Evolutionary conservation across 2,113 vertebrate species (phyloP).

Genomic region (Anhinga anhinga): DNA sequence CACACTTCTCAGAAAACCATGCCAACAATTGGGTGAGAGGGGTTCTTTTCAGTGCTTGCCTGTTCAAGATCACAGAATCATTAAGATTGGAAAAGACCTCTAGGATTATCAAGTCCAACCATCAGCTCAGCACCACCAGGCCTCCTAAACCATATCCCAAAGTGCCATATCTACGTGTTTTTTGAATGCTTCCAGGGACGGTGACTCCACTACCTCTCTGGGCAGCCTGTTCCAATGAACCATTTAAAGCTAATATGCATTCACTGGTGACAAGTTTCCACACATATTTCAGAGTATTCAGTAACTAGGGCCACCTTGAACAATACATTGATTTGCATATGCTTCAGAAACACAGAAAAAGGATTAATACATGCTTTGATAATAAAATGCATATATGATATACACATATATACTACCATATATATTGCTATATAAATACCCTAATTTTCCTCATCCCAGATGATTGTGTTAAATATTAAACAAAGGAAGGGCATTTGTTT

Average conservation of each 20-base stretch:
- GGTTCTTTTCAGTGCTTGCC: neutral
- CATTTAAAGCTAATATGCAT: neutral
- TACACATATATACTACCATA: neutral
- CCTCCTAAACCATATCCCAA: too few species aligned
- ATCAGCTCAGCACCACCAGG: too few species aligned
- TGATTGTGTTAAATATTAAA: neutral
- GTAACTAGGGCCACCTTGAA: neutral
- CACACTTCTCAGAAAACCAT: neutral
- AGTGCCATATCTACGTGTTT: too few species aligned
- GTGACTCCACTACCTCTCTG: too few species aligned
- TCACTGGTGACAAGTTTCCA: neutral
- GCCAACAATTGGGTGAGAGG: rapidly evolving
- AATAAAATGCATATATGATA: neutral
- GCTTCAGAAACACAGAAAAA: neutral
- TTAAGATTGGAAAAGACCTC: too few species aligned
- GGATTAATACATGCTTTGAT: neutral
- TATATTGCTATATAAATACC: neutral
- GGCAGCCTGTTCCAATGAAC: neutral
- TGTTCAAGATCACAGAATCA: neutral
- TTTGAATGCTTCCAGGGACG: too few species aligned
- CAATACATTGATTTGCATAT: neutral
- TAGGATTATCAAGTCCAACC: too few species aligned
- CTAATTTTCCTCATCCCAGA: neutral
- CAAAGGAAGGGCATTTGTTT: neutral
- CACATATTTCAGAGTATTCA: neutral